phyloP scores from a whole-genome alignment of 30 jellyfish, hydroid and myxozoan species.

The Sanderia malayensis region DNA sequence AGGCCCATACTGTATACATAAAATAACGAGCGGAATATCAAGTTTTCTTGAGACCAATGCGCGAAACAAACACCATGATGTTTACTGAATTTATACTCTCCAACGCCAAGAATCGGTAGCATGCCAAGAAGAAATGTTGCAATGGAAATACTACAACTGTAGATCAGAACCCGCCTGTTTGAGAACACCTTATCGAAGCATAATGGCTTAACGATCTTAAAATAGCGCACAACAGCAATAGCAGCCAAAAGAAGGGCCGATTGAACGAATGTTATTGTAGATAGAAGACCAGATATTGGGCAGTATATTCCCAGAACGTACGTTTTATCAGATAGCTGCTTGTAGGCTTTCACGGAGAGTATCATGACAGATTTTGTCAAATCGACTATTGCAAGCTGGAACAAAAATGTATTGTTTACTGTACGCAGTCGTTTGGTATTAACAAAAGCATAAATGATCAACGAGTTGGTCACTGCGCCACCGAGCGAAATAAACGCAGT shows the following conservation, averaged over 20 bases:
- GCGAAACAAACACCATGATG: conserved; percentile 89
- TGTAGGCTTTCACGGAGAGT: conserved; percentile 63
- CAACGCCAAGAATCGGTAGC: conserved; percentile 75
- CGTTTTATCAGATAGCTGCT: conserved; percentile 35
- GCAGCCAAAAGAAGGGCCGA: conserved; percentile 70
- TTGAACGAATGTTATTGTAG: conserved; percentile 59
- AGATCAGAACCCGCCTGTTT: conserved; percentile 21
- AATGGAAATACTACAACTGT: conserved; percentile 20
- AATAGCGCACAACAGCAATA: conserved; percentile 74
- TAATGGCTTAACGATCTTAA: conserved; percentile 53
- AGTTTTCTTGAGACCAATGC: conserved; percentile 44
- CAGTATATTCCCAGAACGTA: conserved; percentile 45
- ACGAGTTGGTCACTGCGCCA: conserved; percentile 28
- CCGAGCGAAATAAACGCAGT: not conserved
- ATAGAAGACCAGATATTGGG: conserved; percentile 62
- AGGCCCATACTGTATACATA: conserved; percentile 65
- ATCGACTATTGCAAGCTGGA: conserved; percentile 45
- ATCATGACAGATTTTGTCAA: conserved; percentile 28
- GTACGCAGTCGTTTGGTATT: conserved; percentile 34
- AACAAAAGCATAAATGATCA: conserved; percentile 12
- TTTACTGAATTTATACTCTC: conserved; percentile 67
- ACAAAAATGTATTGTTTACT: conserved; percentile 23
- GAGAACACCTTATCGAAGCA: conserved; percentile 33
- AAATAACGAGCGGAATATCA: conserved; percentile 67
- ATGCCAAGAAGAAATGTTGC: conserved; percentile 48